Base-by-base conservation (phyloP, 2,113 vertebrate species). In the Podarcis muralis region DNA sequence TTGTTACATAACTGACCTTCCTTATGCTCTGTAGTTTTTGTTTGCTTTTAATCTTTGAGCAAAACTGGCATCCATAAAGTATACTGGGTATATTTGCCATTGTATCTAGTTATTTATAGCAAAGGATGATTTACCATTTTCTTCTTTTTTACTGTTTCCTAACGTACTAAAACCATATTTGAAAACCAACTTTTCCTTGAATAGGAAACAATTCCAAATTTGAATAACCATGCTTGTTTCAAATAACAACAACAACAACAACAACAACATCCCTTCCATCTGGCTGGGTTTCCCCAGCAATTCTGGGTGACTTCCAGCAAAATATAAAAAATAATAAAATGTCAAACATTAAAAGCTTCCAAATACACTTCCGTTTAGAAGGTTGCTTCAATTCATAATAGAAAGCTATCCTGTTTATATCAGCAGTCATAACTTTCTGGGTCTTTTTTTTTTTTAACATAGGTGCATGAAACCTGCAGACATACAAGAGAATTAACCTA, bases 121-220 rank as follows among this genome's bases (percentile, higher is more conserved):
- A 85, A 74, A 90, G n/a, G 66, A 1, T 74, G 20, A 30, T 16
- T 71, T 66, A 4, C 5, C 27, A 87, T 91, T 90, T 68, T 32
- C 76, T 69, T 87, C 59, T 77, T 75, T 18, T 71, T 48, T 2
- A 27, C 2, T 84, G 78, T 74, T 35, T 85, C 78, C 75, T 66
- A 37, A 89, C 79, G 66, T 87, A 35, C 81, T 87, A 22, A 86
- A 86, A 5, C 66, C 79, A 53, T 66, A 89, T 15, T 35, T 80
- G 84, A 53, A 7, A 86, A 22, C n/a, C 37, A 30, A 30, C 30
- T 43, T 16, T 48, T 62, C 74, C 90, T 94, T 91, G 90, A 92
- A 83, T 93, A 92, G 89, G 66, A 92, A 69, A 74, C 93, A 79
- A 81, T 91, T 85, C 90, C 85, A 66, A 85, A 27, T 23, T 94